These are phyloP conservation scores for Blastobasis lacticolella DNA, from an alignment of 2,888 invertebrate genomes.

Conservation along the genomic window DNA sequence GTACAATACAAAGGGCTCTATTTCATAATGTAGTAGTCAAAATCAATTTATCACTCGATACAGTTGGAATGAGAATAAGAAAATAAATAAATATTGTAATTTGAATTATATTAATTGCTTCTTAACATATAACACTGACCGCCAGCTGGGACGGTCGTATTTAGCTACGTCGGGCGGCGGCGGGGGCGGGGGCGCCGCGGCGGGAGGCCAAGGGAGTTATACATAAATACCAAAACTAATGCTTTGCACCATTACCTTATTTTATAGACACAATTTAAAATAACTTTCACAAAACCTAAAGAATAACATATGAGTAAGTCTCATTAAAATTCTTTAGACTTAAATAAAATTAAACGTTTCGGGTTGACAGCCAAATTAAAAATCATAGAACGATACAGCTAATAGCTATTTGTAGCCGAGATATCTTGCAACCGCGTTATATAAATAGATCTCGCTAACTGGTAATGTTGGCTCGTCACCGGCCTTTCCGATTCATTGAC, in stretches of 20 bases:
- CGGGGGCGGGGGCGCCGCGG: conserved; percentile 18
- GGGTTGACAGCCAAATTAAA: conserved; percentile 34
- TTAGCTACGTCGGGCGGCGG: conserved; percentile 14
- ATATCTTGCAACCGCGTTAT: conserved; percentile 24
- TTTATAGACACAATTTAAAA: conserved; percentile 39
- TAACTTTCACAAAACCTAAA: conserved; percentile 38
- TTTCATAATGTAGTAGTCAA: conserved; percentile 40
- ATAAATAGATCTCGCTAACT: conserved; percentile 35
- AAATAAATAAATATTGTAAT: conserved; percentile 37
- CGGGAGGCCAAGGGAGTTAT: conserved; percentile 23
- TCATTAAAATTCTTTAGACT: conserved; percentile 27
- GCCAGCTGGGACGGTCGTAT: conserved; percentile 14
- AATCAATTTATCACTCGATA: conserved; percentile 38
- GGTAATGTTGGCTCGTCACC: conserved; percentile 34
- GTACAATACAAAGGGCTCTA: conserved; percentile 54
- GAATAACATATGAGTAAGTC: conserved; percentile 19
- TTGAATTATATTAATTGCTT: conserved; percentile 19
- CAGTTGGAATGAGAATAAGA: conserved; percentile 60
- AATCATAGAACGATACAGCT: conserved; percentile 35
- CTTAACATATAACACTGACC: conserved; percentile 17
- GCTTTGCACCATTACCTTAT: conserved; percentile 54
- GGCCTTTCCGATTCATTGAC: conserved; percentile 2
- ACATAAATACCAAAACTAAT: conserved; percentile 38
- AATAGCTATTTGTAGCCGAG: conserved; percentile 33
- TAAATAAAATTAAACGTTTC: conserved; percentile 28